These are phyloP conservation scores for Platycheirus albimanus DNA, from an alignment of 2,888 invertebrate species.

Conservation along the genomic window DNA sequence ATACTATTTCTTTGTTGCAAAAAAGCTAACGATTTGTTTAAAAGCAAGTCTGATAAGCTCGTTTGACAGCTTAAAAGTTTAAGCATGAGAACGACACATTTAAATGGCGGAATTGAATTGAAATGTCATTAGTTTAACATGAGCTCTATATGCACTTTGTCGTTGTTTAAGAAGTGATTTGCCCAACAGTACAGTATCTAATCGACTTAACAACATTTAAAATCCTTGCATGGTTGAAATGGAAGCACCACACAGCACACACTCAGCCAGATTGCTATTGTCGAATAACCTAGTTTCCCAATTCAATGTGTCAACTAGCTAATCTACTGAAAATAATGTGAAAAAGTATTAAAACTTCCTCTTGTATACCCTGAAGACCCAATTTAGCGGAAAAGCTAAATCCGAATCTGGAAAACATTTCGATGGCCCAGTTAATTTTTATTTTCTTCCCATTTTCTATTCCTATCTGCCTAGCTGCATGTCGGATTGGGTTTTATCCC, in stretches of 20 bases:
- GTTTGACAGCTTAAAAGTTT: not conserved
- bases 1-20: too few relatives aligned
- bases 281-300: conserved; percentile 7
- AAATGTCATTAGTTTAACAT: not conserved
- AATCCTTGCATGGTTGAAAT: not conserved
- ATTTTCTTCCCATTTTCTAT: too few relatives aligned
- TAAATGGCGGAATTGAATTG: not conserved
- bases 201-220: not conserved
- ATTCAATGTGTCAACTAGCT: conserved; percentile 14
- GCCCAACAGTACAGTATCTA: too few relatives aligned
- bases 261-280: not conserved
- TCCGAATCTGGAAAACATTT: not conserved
- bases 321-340: conserved; percentile 20
- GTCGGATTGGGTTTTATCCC: conserved; percentile 46
- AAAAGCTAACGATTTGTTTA: too few relatives aligned
- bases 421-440: too few relatives aligned
- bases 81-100: not conserved
- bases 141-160: not conserved
- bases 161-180: too few relatives aligned
- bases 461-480: conserved; percentile 21
- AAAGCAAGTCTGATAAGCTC: not conserved
- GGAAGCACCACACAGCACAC: too few relatives aligned
- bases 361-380: not conserved
- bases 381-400: conserved; percentile 20
- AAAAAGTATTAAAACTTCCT: not conserved